Evolutionary conservation across 2,113 vertebrate species (phyloP).

Genomic region (Hystrix cristata): DNA sequence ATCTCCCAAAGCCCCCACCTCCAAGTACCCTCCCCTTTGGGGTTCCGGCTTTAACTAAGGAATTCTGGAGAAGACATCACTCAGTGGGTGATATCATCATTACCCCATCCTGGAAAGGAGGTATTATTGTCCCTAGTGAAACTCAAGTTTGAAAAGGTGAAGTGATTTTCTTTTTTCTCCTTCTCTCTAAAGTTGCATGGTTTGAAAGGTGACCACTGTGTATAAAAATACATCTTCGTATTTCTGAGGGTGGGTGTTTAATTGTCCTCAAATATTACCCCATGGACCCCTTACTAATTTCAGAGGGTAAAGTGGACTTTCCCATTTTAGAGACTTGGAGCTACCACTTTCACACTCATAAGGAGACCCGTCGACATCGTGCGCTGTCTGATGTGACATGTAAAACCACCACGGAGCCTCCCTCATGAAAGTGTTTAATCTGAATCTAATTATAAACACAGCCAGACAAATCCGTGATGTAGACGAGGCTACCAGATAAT

Average conservation of each 20-base stretch:
- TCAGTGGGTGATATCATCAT: neutral
- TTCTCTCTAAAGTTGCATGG: neutral
- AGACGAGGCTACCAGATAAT: neutral
- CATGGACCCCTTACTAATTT: neutral
- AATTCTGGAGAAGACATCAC: neutral
- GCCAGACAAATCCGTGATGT: neutral
- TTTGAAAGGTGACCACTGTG: neutral
- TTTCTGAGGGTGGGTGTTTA: neutral
- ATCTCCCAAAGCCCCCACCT: neutral
- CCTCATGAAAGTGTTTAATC: neutral
- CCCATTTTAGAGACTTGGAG: neutral
- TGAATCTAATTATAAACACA: neutral
- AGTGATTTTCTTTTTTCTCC: neutral
- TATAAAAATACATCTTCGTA: neutral
- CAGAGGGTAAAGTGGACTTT: neutral
- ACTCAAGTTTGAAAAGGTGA: neutral
- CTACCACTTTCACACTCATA: neutral
- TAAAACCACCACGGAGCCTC: neutral
- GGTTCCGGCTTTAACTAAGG: neutral
- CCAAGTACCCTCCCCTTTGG: neutral
- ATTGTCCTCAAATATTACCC: neutral
- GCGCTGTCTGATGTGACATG: rapidly evolving
- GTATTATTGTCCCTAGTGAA: neutral
- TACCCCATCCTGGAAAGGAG: neutral
- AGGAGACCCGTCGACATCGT: neutral